Conservation (phyloP, 2,113 vertebrate species). For the Melospiza georgiana region DNA sequence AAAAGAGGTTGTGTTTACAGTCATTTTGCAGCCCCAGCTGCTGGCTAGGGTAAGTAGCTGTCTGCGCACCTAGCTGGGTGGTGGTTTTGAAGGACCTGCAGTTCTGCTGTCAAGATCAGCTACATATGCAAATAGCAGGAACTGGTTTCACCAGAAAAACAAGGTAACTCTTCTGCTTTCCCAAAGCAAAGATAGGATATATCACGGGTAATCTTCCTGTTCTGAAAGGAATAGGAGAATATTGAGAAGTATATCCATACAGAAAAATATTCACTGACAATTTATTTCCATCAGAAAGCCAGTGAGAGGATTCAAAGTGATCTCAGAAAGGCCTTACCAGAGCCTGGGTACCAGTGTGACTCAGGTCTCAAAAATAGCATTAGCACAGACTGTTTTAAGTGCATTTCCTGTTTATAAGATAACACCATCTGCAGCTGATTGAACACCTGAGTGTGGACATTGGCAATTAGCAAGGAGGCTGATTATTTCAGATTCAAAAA, state of each 20-base stretch:
- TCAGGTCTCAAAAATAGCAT: not conserved
- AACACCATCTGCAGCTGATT: not conserved
- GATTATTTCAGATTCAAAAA: not conserved
- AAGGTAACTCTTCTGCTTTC: not conserved
- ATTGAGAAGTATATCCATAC: not conserved
- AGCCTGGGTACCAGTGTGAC: not conserved
- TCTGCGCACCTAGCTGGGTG: not conserved
- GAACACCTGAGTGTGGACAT: not conserved
- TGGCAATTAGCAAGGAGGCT: not conserved
- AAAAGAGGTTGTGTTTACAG: not conserved
- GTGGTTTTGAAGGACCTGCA: not conserved
- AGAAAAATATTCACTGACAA: not conserved
- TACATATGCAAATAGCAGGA: not conserved
- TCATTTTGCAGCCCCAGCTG: not conserved
- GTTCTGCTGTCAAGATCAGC: not conserved
- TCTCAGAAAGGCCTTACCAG: not conserved
- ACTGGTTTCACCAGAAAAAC: slow-evolving; percentile 56
- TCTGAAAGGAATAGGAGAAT: not conserved
- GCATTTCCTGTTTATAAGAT: slow-evolving; percentile 39
- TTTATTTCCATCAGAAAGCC: not conserved
- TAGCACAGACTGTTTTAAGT: not conserved
- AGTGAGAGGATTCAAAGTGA: not conserved
- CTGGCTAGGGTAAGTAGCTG: not conserved
- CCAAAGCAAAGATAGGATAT: not conserved
- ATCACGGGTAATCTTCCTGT: not conserved